Percentiles rank a stretch among this genome's conserved stretches.
Conservation (phyloP, 2,888 invertebrate genomes). For the Lasioglossum malachurum region DNA sequence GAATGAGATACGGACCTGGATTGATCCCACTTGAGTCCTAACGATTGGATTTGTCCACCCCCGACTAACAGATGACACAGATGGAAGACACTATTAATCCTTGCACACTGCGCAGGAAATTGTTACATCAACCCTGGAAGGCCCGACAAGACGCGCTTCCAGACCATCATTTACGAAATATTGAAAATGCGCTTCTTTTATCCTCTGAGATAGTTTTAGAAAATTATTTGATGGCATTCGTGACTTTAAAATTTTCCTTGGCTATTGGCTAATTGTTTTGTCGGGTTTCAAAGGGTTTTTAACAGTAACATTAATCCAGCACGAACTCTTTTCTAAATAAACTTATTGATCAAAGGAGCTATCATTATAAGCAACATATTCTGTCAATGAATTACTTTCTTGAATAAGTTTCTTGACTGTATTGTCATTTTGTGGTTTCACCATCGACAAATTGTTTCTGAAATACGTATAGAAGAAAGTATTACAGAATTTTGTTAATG, state of each 20-base stretch:
- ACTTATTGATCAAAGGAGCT: no score
- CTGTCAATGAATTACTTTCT: no score
- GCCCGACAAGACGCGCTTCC: no score
- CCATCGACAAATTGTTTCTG: background rate
- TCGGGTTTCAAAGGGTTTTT: background rate
- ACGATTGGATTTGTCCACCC: constrained; percentile 5
- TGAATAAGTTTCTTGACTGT: no score
- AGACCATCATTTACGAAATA: background rate
- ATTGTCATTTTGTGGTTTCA: no score
- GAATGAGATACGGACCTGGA: background rate
- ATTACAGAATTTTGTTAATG: background rate
- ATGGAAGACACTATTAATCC: background rate
- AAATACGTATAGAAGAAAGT: background rate
- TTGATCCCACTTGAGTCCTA: constrained; percentile 16
- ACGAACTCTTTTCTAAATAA: background rate
- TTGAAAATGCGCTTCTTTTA: background rate
- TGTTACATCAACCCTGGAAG: background rate
- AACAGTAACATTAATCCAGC: background rate
- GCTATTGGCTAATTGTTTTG: background rate
- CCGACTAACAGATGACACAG: constrained; percentile 12
- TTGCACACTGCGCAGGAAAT: background rate
- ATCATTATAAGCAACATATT: no score
- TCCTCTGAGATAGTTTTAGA: background rate
- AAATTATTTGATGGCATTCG: background rate
- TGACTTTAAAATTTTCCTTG: background rate